Base-by-base conservation (phyloP, 1,140 invertebrate genomes). In the Ruditapes philippinarum region DNA sequence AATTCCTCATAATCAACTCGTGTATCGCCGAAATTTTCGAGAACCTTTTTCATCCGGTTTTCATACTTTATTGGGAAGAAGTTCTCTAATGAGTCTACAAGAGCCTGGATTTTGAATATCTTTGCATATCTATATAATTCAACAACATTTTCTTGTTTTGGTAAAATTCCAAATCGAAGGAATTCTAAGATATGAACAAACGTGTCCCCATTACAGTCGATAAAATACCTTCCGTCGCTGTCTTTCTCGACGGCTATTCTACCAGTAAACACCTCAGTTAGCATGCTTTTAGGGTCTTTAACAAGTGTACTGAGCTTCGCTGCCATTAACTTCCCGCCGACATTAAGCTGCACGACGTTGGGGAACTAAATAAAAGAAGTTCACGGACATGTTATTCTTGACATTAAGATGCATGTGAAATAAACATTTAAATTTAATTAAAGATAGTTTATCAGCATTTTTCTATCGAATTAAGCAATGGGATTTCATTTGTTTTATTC, bases 141-240 rank as follows among this genome's bases (percentile, higher is more conserved):
- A 0, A 36, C 3, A 33, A 62, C 60, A 1, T 36, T 60, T 0
- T 62, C 51, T 1, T 3, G 25, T 22, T 45, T 25, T 60, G 78
- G 78, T 25, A 80, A 19, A 1, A 42, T 22, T 11, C 78, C 78
- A 28, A 93, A 92, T 19, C 94, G 88, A 19, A 85, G 49, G 36
- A 73, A 85, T 28, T 85, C 82, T 74, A 85, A 60, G 40, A 85
- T 85, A 25, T 54, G 42, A 17, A 4, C 45, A n/a, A 85, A 85
- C 1, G 36, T 38, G 14, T 73, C 31, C 3, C 62, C 42, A 38
- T 85, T 68, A 57, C 60, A 65, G 31, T 85, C 82, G 14, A 85
- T 73, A 22, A 85, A 73, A n/a, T 74, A 85, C 38, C 82, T 42
- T 9, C 68, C 82, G 28, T 85, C 49, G n/a, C 74, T 74, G 33